Base-by-base conservation (phyloP, 2,113 vertebrate species). In the Zeus faber region DNA sequence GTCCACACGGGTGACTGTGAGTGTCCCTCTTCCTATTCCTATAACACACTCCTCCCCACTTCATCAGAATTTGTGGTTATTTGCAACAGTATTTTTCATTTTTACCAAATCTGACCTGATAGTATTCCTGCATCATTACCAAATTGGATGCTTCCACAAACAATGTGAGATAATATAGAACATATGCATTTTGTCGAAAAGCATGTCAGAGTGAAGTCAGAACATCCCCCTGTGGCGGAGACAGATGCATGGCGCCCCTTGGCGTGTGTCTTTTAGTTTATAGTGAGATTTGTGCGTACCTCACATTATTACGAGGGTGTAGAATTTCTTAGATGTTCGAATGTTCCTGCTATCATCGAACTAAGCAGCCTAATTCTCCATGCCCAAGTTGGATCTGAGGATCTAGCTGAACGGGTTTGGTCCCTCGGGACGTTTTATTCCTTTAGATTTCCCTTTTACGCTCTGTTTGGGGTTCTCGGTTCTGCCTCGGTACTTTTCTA, bases 1-100 rank as follows among this genome's bases (percentile, higher is more conserved):
- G 97, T 98, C 50, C 88, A 91, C 65, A 47, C 89, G 49, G 90
- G 94, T 63, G 97, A 99, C 77, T 99, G 97, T 99, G 86, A 89
- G 95, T 90, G 13, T 43, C 35, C 40, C 16, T 33, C 31, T n/a
- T 37, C n/a, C n/a, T n/a, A n/a, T n/a, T n/a, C n/a, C n/a, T n/a
- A n/a, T n/a, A n/a, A n/a, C n/a, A n/a, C n/a, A n/a, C n/a, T n/a
- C n/a, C n/a, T n/a, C n/a, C n/a, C n/a, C n/a, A n/a, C n/a, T n/a
- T n/a, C n/a, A n/a, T n/a, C n/a, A n/a, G n/a, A n/a, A n/a, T n/a
- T n/a, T n/a, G n/a, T n/a, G n/a, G n/a, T n/a, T n/a, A n/a, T n/a
- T n/a, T n/a, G n/a, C n/a, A n/a, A n/a, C n/a, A n/a, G n/a, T n/a
- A n/a, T n/a, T n/a, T n/a, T n/a, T n/a, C n/a, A n/a, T n/a, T n/a